Evolutionary conservation across 2,113 vertebrate species (phyloP).

Genomic region (Ictalurus punctatus): DNA sequence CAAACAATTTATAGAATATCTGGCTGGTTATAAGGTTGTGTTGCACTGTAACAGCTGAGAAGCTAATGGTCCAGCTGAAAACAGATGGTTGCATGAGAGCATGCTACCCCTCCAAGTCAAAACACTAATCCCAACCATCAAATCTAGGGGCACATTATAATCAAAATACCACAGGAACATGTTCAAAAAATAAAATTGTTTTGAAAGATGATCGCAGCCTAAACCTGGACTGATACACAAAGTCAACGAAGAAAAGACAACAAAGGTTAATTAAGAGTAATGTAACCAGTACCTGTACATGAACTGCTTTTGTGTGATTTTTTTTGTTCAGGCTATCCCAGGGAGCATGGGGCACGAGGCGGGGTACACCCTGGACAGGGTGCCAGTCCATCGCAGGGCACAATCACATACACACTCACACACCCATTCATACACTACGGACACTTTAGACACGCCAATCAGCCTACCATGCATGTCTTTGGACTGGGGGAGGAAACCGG

Average conservation of each 20-base stretch:
- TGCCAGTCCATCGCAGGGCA: too few species aligned
- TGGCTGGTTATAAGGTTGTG: neutral
- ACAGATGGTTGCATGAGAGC: slow-evolving; percentile 74
- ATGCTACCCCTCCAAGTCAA: slow-evolving; percentile 70
- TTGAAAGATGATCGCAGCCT: neutral
- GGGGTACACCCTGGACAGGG: too few species aligned
- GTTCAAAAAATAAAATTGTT: neutral
- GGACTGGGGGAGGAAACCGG: too few species aligned
- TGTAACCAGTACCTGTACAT: neutral
- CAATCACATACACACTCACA: too few species aligned
- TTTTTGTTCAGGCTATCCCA: neutral
- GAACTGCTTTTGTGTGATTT: neutral
- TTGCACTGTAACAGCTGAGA: slow-evolving; percentile 68
- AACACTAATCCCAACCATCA: slow-evolving; percentile 53
- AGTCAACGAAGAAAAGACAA: too few species aligned
- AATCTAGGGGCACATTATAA: slow-evolving; percentile 8
- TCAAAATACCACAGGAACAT: neutral
- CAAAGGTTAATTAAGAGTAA: neutral
- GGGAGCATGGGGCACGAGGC: too few species aligned
- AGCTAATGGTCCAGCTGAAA: slow-evolving; percentile 76
- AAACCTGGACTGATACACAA: neutral
- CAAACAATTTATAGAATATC: slow-evolving; percentile 2
- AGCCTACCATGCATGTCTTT: too few species aligned
- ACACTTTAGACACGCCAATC: too few species aligned
- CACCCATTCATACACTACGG: too few species aligned